Base-by-base conservation (phyloP, 2,888 invertebrate species). In the Agrotis clavis region DNA sequence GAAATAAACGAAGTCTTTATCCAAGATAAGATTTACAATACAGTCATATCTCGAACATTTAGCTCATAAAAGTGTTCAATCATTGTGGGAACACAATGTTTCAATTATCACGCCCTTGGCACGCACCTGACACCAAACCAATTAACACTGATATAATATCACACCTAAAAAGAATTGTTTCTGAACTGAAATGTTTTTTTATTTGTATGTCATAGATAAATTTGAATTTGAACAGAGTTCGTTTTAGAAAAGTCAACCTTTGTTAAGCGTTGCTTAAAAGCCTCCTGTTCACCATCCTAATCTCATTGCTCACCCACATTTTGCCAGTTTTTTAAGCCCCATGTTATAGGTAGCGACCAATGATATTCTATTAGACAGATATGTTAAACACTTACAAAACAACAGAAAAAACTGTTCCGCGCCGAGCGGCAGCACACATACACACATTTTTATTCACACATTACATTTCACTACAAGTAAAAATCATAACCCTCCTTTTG, bases 131-230 rank as follows among this genome's bases (percentile, higher is more conserved):
- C 16, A 18, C 14, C 19, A 30, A 45, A 51, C n/a, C 16, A 51
- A 59, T 25, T 45, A 54, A 48, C 41, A 45, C 30, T 77, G 78
- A 78, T 71, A 70, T 18, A 53, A 35, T 53, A 77, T 77, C 47
- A 51, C 35, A 41, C 19, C 1, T 54, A 14, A 66, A 16, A 41
- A 19, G 9, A 25, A 7, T n/a, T 41, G 25, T 25, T 1, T 18
- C 19, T 74, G 7, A 47, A 67, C 41, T 51, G 35, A 14, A 30
- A 21, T 13, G 14, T 2, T 14, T n/a, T 35, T n/a, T 30, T 13
- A 13, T 53, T 18, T 14, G n/a, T 51, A 19, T 51, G 13, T 7
- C 25, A 1, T n/a, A 30, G 18, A 62, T 19, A 18, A 67, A 13
- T 41, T 25, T 64, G 48, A 13, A 14, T 50, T 11, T 41, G 9